Evolutionary conservation across 1,140 invertebrate species (phyloP).

Genomic region (Archegozetes longisetosus): DNA sequence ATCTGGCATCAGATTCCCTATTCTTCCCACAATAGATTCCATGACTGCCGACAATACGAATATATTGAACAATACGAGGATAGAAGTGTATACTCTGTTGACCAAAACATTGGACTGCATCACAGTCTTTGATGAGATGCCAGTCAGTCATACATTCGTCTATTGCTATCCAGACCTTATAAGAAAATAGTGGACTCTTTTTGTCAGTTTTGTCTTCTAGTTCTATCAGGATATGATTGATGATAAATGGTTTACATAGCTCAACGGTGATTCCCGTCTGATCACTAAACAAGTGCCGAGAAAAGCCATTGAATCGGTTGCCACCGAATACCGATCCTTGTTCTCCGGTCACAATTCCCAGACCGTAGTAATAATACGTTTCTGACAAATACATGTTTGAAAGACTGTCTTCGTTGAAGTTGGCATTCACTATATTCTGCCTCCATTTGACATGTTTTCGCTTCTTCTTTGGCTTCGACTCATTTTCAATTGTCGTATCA

Average conservation of each 20-base stretch:
- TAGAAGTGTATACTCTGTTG: background rate
- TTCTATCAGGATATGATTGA: background rate
- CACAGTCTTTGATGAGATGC: background rate
- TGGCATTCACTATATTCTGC: background rate
- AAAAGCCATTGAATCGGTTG: background rate
- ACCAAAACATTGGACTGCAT: background rate
- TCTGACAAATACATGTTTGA: background rate
- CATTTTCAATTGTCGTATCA: no score
- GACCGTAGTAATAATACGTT: background rate
- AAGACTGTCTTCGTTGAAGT: background rate
- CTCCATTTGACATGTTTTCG: background rate
- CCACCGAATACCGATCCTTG: background rate
- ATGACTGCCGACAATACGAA: background rate
- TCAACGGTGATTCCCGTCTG: background rate
- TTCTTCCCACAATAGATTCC: background rate
- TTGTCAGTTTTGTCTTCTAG: background rate
- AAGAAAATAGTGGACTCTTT: background rate
- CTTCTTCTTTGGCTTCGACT: background rate
- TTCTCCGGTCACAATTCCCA: background rate
- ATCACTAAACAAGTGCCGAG: background rate
- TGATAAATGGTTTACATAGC: background rate
- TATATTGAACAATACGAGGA: background rate
- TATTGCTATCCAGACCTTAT: background rate
- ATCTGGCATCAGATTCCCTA: background rate
- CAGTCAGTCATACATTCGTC: background rate